These are phyloP conservation scores for Neomicropteryx cornuta DNA, from an alignment of 1,140 invertebrate species.

Conservation along the genomic window DNA sequence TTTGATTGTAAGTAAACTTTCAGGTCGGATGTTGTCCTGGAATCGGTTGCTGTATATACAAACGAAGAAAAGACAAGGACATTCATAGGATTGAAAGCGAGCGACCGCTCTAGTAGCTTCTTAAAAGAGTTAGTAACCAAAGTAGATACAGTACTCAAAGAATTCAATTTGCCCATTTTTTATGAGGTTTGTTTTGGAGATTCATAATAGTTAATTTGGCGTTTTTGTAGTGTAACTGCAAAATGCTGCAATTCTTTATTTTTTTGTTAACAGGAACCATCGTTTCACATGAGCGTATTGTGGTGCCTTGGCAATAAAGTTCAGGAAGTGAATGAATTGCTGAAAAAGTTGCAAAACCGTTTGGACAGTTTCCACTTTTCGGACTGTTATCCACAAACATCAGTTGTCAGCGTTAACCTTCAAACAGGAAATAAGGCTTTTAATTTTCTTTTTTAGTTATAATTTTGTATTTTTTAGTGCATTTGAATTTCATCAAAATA, in stretches of 20 bases:
- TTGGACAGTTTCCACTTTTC: conserved; percentile 26
- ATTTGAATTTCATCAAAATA: background rate
- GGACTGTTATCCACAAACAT: conserved; percentile 19
- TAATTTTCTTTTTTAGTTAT: conserved; percentile 11
- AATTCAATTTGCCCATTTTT: conserved; percentile 54
- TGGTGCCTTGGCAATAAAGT: conserved; percentile 51
- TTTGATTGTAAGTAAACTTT: no score
- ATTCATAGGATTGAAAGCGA: conserved; percentile 54
- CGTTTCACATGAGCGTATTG: conserved; percentile 57
- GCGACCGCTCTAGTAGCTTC: conserved; percentile 31
- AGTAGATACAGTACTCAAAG: conserved; percentile 48
- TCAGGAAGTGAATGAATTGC: conserved; percentile 29
- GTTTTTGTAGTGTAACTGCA: conserved; percentile 2
- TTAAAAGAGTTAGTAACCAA: conserved; percentile 40
- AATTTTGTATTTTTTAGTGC: conserved; percentile 7
- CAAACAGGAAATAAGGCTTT: conserved; percentile 24
- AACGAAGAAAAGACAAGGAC: conserved; percentile 67
- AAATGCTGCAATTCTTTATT: conserved; percentile 3
- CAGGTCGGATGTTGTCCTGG: conserved; percentile 49
- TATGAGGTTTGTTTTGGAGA: conserved; percentile 43
- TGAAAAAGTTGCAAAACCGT: conserved; percentile 28
- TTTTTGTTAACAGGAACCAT: conserved; percentile 48
- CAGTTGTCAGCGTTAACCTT: conserved; percentile 18
- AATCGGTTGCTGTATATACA: conserved; percentile 49
- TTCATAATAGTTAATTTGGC: conserved; percentile 6